These are phyloP conservation scores for Carposina sasakii DNA, from an alignment of 1,140 invertebrate genomes.

Conservation along the genomic window DNA sequence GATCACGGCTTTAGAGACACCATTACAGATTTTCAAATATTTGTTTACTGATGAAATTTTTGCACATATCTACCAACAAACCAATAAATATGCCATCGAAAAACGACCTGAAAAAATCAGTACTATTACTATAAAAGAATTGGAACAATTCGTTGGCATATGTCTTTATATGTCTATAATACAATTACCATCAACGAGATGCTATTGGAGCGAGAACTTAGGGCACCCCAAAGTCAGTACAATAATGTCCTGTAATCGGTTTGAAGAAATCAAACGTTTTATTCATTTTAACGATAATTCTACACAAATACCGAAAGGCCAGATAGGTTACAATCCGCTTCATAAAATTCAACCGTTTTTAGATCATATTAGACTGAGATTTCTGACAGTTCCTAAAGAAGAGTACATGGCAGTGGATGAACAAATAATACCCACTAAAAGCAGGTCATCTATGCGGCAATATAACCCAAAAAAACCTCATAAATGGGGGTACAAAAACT, in stretches of 20 bases:
- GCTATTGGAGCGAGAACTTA: constrained; percentile 25
- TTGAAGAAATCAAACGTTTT: constrained; percentile 32
- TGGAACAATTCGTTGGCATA: constrained; percentile 33
- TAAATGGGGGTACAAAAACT: constrained; percentile 32
- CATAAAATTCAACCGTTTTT: constrained; percentile 32
- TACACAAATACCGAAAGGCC: constrained; percentile 7
- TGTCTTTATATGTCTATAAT: constrained; percentile 26
- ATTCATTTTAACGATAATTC: constrained; percentile 34
- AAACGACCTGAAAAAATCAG: not conserved
- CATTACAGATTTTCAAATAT: no score
- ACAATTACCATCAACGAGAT: constrained; percentile 22
- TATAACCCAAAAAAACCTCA: constrained; percentile 43
- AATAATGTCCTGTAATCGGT: constrained; percentile 31
- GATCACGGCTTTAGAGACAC: no score
- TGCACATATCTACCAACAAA: no score
- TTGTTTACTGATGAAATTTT: no score
- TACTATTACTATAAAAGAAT: constrained; percentile 27
- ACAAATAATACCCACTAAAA: constrained; percentile 39
- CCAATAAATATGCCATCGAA: no score
- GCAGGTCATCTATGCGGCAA: constrained; percentile 17
- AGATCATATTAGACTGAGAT: constrained; percentile 20
- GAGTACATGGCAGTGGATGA: constrained; percentile 43
- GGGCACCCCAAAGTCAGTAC: constrained; percentile 23
- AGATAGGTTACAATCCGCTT: constrained; percentile 14
- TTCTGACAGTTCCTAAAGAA: constrained; percentile 33